Base-by-base conservation (phyloP, 2,888 invertebrate species). In the Thymelicus sylvestris region DNA sequence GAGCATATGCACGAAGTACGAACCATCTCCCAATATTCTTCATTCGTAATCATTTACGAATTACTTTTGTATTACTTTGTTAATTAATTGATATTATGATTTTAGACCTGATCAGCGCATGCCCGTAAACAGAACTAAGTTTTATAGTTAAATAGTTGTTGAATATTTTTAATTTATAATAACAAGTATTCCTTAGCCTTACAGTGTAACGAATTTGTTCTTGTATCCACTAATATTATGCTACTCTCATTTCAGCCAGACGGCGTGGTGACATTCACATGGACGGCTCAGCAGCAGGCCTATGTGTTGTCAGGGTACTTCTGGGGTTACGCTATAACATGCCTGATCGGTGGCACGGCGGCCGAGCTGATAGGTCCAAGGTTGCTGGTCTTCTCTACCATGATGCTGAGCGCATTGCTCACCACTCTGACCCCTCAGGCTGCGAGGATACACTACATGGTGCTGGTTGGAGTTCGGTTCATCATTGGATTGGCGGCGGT, bases 311-410 rank as follows among this genome's bases (percentile, higher is more conserved):
- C 96, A 0, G 90, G 92, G 0, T 93, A 93, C 76, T 93, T 93
- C 81, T 93, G 93, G 93, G 93, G 93, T 4, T 96, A 96, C 80
- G 94, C 95, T 68, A 84, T 96, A 62, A 95, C 96, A 0, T 95
- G 95, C 47, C 85, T 96, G 68, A 94, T 96, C 0, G 92, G 94
- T 0, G 96, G 96, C 0, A 94, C 95, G 0, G 83, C 96, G 10
- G 96, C 96, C 0, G 96, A 96, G 87, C 87, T 94, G 80, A 95
- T 96, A 83, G 96, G 96, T 0, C 94, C 95, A 0, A 89, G 95
- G 39, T 91, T 91, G 74, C 93, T 95, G 60, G 94, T 96, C 2
- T 95, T 95, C 47, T 87, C 94, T 66, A 94, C 95, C 0, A 94
- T 95, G 86, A 75, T 95, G 12, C 79, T 95, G 41, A 90, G 93